A percentile compares a stretch with the other conserved stretches of the same genome.
phyloP scores from a whole-genome alignment of 2,797 vertebrate genomes.

The Schizopygopsis malacanthus region DNA sequence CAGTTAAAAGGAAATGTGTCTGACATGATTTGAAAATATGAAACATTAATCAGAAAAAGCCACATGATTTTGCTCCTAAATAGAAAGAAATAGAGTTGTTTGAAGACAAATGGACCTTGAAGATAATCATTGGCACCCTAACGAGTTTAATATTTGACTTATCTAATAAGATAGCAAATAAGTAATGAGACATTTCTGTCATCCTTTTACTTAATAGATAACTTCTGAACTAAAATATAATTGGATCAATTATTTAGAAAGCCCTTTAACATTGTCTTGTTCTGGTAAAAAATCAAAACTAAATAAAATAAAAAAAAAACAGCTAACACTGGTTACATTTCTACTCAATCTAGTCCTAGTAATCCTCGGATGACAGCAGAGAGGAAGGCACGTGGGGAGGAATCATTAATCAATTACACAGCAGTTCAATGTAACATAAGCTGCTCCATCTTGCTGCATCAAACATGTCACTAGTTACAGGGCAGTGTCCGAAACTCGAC shows the following conservation, averaged over 20 bases:
- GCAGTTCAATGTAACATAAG: background rate
- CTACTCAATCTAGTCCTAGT: background rate
- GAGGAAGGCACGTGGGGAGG: conserved; percentile 13
- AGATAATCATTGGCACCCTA: conserved; percentile 10
- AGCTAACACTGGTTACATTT: conserved; percentile 20
- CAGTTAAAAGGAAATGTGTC: background rate
- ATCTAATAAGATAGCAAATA: conserved; percentile 25
- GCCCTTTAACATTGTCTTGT: background rate
- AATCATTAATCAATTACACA: conserved; percentile 19
- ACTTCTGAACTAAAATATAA: background rate
- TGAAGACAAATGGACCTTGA: background rate
- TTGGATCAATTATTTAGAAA: background rate
- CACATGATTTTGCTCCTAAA: background rate
- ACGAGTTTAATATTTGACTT: background rate
- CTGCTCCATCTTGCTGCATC: background rate
- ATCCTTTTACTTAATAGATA: background rate
- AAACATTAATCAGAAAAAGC: background rate
- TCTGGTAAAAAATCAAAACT: background rate
- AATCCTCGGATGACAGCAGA: conserved; percentile 8
- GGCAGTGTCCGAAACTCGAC: background rate
- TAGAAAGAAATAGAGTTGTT: background rate
- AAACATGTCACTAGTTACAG: background rate
- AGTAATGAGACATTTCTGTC: background rate
- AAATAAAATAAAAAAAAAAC: background rate
- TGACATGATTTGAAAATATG: background rate